Conservation (phyloP, 2,888 invertebrate genomes). For the Cephus rjabovi region DNA sequence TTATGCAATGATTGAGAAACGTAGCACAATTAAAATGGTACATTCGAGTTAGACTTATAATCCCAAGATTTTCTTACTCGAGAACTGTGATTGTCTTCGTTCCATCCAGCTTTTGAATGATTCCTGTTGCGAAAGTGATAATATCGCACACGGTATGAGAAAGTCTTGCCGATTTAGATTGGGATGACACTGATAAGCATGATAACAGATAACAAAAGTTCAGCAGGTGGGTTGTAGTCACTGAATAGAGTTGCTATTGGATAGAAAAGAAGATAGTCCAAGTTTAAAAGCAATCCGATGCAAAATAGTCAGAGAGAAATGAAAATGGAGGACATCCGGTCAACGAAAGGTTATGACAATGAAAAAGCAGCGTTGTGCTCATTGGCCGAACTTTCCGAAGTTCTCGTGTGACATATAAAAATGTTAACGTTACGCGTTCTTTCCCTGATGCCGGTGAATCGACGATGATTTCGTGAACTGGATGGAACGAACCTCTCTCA, state of each 20-base stretch:
- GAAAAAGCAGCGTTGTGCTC: conserved; percentile 27
- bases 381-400: conserved; percentile 28
- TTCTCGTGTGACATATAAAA: conserved; percentile 42
- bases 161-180: neutral
- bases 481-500: conserved; percentile 62
- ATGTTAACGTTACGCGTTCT: conserved; percentile 37
- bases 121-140: neutral
- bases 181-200: neutral
- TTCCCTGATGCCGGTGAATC: conserved; percentile 16
- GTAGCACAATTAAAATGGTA: neutral
- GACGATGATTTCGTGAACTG: conserved; percentile 35
- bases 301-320: neutral
- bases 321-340: neutral
- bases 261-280: neutral
- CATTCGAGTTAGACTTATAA: neutral
- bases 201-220: neutral
- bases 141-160: neutral
- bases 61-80: neutral
- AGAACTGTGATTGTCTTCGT: neutral
- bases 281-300: neutral
- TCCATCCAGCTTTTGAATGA: neutral
- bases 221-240: neutral
- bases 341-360: conserved; percentile 5
- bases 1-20: neutral
- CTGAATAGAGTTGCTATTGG: neutral